Evolutionary conservation across 2,113 vertebrate genomes (phyloP), one percentile per base, ranked within the genome.

Genomic region (Desmodus rotundus): DNA sequence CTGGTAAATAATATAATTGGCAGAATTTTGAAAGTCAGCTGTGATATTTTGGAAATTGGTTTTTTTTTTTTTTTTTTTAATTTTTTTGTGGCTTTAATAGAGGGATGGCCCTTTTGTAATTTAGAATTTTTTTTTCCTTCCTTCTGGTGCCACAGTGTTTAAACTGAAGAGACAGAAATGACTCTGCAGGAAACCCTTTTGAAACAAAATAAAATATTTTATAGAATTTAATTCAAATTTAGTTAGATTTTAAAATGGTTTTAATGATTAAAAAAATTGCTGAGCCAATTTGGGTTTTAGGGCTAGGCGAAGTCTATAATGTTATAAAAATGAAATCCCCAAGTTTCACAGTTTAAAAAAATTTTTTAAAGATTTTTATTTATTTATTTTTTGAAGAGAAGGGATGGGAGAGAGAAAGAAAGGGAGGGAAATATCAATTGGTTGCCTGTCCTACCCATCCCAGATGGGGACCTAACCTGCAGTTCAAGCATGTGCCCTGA

Each of bases 191-290:
- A 50, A 87, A 9, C 17, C 2, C 54, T 90, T 41, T 65, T 94
- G 61, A 17, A 93, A 83, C 16, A 80, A 68, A 63, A 47, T 41
- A 85, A 38, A 94, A 28, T 73, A 47, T 81, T 88, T 94, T 94
- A 4, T 92, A 85, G 56, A 95, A 82, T 91, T 88, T 43, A 95
- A 31, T 78, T 28, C 11, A 24, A 61, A 61, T 61, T 61, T 61
- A 63, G 84, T 77, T 89, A 94, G 20, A 78, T 85, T 97, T 97
- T 73, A 74, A 87, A 96, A 54, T 84, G 52, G 38, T 80, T 80
- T 88, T 85, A 47, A 87, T 78, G 33, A 63, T 86, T 54, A 76
- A 84, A 89, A 89, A 87, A 50, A 28, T 63, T 87, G 50, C 41
- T 81, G 36, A 93, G 54, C 6, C 33, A 80, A 36, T 89, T 87